Conservation (phyloP, 2,797 vertebrate species). For the Alauda arvensis region DNA sequence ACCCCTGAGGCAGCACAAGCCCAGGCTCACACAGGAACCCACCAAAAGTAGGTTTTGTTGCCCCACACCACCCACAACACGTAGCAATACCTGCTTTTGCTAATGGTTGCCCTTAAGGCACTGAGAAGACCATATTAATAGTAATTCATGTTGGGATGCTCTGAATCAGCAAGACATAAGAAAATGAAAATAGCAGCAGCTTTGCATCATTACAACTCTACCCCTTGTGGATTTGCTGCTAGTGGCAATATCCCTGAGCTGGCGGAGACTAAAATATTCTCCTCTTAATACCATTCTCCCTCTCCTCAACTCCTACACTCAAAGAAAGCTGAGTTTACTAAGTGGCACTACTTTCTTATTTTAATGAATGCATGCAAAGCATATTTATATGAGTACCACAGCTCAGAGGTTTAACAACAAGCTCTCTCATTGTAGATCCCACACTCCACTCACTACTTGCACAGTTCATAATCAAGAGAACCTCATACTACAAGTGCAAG, state of each 20-base stretch:
- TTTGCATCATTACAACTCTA: slow-evolving; percentile 58
- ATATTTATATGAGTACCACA: background rate
- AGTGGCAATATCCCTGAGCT: slow-evolving; percentile 53
- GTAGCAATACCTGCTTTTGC: background rate
- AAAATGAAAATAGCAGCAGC: slow-evolving; percentile 58
- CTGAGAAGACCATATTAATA: slow-evolving; percentile 29
- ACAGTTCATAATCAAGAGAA: background rate
- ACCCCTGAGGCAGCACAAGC: background rate
- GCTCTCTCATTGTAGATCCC: background rate
- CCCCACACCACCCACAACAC: background rate
- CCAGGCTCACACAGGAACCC: background rate
- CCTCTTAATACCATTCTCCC: slow-evolving; percentile 31
- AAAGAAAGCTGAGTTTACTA: slow-evolving; percentile 43
- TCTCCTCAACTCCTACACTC: slow-evolving; percentile 46
- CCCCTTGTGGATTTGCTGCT: slow-evolving; percentile 55
- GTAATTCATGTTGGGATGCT: slow-evolving; percentile 42
- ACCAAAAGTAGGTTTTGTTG: background rate
- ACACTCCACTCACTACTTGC: background rate
- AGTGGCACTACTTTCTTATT: slow-evolving; percentile 18
- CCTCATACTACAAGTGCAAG: background rate
- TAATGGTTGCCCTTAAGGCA: slow-evolving; percentile 27
- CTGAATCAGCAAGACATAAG: slow-evolving; percentile 55
- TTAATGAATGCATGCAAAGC: slow-evolving; percentile 28
- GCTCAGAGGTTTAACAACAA: background rate
- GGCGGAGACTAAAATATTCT: slow-evolving; percentile 25